Percentiles rank a stretch among this genome's conserved stretches.
Evolutionary conservation across 1,140 invertebrate genomes (phyloP).

Genomic region (Drosophila parvula): DNA sequence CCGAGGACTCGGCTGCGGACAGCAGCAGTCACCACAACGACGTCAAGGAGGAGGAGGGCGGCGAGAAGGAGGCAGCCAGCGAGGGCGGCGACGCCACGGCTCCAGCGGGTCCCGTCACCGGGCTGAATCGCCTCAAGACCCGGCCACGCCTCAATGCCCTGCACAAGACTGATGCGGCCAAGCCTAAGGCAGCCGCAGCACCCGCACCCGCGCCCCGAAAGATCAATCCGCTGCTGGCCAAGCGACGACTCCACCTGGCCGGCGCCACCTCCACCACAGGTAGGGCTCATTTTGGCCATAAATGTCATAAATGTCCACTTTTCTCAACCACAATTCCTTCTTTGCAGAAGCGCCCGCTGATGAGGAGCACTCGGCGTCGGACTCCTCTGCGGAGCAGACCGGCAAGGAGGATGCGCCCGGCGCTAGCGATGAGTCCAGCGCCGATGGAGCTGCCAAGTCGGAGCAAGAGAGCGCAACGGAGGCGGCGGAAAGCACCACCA

Average conservation of each 20-base stretch:
- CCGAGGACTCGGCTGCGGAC: slow-evolving; percentile 79
- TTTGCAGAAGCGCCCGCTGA: slow-evolving; percentile 71
- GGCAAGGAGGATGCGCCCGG: slow-evolving; percentile 56
- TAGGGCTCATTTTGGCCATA: not conserved
- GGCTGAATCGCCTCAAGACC: slow-evolving; percentile 79
- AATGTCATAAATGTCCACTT: not conserved
- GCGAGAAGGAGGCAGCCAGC: slow-evolving; percentile 51
- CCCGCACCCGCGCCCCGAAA: slow-evolving; percentile 65
- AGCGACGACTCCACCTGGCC: slow-evolving; percentile 72
- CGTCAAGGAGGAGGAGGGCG: slow-evolving; percentile 58
- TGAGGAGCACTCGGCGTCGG: slow-evolving; percentile 78
- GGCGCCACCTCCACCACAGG: slow-evolving; percentile 73
- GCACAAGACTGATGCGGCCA: slow-evolving; percentile 78
- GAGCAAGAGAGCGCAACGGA: slow-evolving; percentile 84
- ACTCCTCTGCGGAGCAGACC: slow-evolving; percentile 54
- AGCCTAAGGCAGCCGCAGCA: slow-evolving; percentile 60
- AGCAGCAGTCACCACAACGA: slow-evolving; percentile 75
- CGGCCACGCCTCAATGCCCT: slow-evolving; percentile 78
- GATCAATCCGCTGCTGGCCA: slow-evolving; percentile 81
- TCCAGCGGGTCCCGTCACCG: slow-evolving; percentile 53
- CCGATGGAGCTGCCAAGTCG: slow-evolving; percentile 54
- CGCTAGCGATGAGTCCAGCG: slow-evolving; percentile 48
- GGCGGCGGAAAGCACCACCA: slow-evolving; percentile 83
- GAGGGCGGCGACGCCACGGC: slow-evolving; percentile 57
- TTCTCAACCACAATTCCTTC: not conserved